Evolutionary conservation across 2,888 invertebrate species (phyloP).

Genomic region (Eupithecia insigniata): DNA sequence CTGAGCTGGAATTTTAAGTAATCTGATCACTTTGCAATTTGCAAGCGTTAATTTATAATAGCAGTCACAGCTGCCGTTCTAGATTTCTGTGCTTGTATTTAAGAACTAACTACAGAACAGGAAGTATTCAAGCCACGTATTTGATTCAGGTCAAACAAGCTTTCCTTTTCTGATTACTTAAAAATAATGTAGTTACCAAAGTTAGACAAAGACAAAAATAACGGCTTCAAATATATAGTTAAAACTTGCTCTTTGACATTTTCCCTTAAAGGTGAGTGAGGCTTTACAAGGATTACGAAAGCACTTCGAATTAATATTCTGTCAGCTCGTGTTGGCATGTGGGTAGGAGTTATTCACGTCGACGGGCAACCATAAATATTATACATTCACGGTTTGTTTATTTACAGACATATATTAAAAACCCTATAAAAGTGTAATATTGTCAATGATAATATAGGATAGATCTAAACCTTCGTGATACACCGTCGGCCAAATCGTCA

Average conservation of each 20-base stretch:
- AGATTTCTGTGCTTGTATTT: background rate
- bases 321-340: constrained; percentile 7
- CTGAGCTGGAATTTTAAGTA: constrained; percentile 25
- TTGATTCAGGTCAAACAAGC: background rate
- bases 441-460: too few relatives aligned
- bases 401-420: background rate
- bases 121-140: background rate
- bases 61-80: constrained; percentile 10
- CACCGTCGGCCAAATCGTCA: too few relatives aligned
- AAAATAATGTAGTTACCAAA: background rate
- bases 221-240: background rate
- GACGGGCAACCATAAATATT: background rate
- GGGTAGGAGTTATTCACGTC: constrained; percentile 17
- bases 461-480: too few relatives aligned
- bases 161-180: background rate
- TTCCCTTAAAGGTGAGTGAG: constrained; percentile 3
- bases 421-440: background rate
- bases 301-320: constrained; percentile 27
- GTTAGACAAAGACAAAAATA: background rate
- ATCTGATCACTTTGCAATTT: constrained; percentile 27
- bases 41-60: constrained; percentile 19
- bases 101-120: background rate
- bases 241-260: constrained; percentile 12
- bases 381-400: background rate
- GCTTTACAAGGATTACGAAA: constrained; percentile 5